phyloP scores from a whole-genome alignment of 2,888 invertebrate species.

The Amphipyra tragopoginis region DNA sequence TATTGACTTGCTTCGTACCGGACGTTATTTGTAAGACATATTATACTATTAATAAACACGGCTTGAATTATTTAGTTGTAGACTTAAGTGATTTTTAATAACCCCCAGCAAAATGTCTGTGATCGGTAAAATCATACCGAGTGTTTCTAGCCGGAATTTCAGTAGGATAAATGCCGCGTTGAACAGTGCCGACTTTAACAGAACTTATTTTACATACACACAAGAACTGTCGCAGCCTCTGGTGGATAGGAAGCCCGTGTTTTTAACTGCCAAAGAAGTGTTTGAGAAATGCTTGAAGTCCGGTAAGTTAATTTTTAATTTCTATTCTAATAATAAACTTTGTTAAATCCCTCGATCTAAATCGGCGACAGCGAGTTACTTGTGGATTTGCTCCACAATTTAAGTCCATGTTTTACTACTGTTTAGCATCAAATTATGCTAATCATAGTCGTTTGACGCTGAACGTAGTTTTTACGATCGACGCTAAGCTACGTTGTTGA shows the following conservation, averaged over 20 bases:
- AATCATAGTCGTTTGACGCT: no score
- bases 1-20: conserved; percentile 7
- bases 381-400: not conserved
- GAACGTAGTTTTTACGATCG: no score
- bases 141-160: conserved; percentile 75
- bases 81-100: conserved; percentile 10
- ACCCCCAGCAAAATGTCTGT: conserved; percentile 72
- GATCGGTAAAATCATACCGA: conserved; percentile 80
- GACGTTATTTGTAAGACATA: conserved; percentile 11
- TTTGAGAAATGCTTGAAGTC: conserved; percentile 94
- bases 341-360: not conserved
- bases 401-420: not conserved
- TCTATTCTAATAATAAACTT: not conserved
- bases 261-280: conserved; percentile 93
- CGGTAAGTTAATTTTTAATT: conserved; percentile 89
- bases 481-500: no score
- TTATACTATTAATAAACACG: conserved; percentile 14
- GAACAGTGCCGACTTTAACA: conserved; percentile 76
- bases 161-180: conserved; percentile 77
- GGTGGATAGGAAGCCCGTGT: conserved; percentile 93
- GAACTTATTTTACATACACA: conserved; percentile 93
- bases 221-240: conserved; percentile 95
- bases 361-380: not conserved
- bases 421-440: no score
- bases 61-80: conserved; percentile 3